Evolutionary conservation across 2,797 vertebrate genomes (phyloP), one percentile per base, ranked within the genome.

Genomic region (Luscinia luscinia): DNA sequence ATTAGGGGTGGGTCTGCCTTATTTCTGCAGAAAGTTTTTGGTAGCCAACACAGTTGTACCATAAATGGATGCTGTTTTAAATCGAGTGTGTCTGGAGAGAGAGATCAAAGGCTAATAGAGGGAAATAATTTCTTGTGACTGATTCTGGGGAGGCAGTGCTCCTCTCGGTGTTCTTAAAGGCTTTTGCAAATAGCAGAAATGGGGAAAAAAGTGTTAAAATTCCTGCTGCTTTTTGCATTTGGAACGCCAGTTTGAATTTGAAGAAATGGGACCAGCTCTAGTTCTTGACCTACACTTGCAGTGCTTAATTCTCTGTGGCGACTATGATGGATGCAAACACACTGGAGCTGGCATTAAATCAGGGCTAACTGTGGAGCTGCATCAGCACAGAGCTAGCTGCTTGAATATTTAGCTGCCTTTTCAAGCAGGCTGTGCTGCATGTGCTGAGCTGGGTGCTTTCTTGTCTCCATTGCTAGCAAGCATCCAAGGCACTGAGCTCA

Each of bases 321-420:
- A 62, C 76, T 81, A 0, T 57, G 89, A 94, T 86, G 91, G 87
- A 90, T 94, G 69, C 76, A 91, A 75, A 78, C 0, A 0, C 46
- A 8, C n/a, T 2, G 3, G 46, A 87, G 82, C 87, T 87, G 70
- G 58, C 66, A 54, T 64, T 94, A 87, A 91, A 90, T 91, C 91
- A 88, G 9, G 3, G 58, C 66, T 87, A 77, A 87, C 89, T 54
- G 69, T 75, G 91, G 43, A 88, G 85, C 89, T 88, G 89, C 82
- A 81, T 94, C 85, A 90, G 85, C 87, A 88, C 79, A 43, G 76
- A 87, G 76, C 68, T 94, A 86, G 86, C 94, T 91, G 85, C 79
- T 89, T 81, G 62, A 68, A 48, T 93, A 78, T 88, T 94, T 94
- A 89, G 91, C 79, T 1, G 43, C 68, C 72, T 68, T 69, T 79